phyloP scores from a whole-genome alignment of 2,113 vertebrate genomes.

The Cephalopterus ornatus region DNA sequence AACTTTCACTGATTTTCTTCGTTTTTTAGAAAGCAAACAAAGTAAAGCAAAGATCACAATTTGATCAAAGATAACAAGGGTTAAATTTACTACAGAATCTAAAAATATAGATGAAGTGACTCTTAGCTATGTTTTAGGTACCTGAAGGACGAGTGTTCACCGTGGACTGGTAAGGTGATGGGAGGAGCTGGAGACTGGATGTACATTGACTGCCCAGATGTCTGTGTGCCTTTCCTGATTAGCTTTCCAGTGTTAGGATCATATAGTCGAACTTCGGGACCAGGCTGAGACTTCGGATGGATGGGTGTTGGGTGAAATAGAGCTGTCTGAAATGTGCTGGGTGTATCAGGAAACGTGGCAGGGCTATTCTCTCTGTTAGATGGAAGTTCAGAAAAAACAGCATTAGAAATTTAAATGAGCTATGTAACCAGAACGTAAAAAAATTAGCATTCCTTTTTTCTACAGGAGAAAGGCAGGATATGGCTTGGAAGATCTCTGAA shows the following conservation, averaged over 20 bases:
- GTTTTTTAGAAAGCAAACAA: neutral
- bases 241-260: constrained; percentile 93
- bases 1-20: neutral
- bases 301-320: constrained; percentile 82
- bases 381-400: neutral
- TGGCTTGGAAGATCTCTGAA: neutral
- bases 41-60: neutral
- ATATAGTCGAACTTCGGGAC: constrained; percentile 85
- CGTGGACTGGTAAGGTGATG: constrained; percentile 70
- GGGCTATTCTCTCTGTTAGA: constrained; percentile 86
- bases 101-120: neutral
- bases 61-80: neutral
- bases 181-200: constrained; percentile 76
- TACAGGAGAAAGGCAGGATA: neutral
- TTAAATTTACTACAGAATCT: neutral
- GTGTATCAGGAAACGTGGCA: constrained; percentile 78
- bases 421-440: neutral
- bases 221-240: constrained; percentile 81
- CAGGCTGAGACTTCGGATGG: constrained; percentile 76
- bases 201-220: constrained; percentile 65
- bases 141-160: constrained; percentile 87
- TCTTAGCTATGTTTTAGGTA: constrained; percentile 60
- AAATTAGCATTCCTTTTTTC: neutral
- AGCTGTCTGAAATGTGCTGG: constrained; percentile 71
- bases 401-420: neutral